Base-by-base conservation (phyloP, 2,888 invertebrate species). In the Dione vanillae region DNA sequence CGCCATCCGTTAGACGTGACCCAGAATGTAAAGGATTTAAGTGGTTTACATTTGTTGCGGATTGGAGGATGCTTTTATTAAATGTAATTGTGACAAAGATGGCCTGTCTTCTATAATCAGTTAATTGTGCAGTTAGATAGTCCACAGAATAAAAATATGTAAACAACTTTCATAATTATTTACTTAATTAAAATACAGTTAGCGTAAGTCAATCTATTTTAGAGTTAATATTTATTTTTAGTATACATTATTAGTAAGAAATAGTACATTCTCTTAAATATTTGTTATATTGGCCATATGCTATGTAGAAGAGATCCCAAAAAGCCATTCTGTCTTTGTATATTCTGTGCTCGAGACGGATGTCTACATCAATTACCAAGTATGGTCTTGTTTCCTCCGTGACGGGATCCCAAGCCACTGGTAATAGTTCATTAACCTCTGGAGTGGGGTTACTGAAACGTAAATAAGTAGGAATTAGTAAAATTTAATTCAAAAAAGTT, bases 241-340 rank as follows among this genome's bases (percentile, higher is more conserved):
- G 16, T 11, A 20, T 43, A 11, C 19, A 47, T 11, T 37, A 49
- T 61, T 43, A 61, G 19, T 43, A 6, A 43, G 41, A 43, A 1
- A 67, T 61, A 37, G 73, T 70, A 70, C 90, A 89, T 10, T 82
- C 78, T 58, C 86, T 76, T 11, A 78, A 75, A 37, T 89, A 79
- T 67, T 83, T 86, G 69, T 84, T 87, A 58, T 85, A 82, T 72
- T 78, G 83, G 8, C 87, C 91, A 49, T 91, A 92, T 27, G 83
- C 76, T 10, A 82, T 79, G 69, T 90, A 88, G 74, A 92, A 92
- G 1, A 92, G 83, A 65, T 92, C 90, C 93, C 93, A 92, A 75
- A 90, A 92, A 0, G 91, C 87, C 86, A 90, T 89, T 20, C 90
- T 83, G 9, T 88, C 83, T 62, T 87, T 85, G 62, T 82, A 80